A percentile compares a stretch with the other conserved stretches of the same genome.
Evolutionary conservation across 2,113 vertebrate genomes (phyloP).

Genomic region (Dipodomys spectabilis): DNA sequence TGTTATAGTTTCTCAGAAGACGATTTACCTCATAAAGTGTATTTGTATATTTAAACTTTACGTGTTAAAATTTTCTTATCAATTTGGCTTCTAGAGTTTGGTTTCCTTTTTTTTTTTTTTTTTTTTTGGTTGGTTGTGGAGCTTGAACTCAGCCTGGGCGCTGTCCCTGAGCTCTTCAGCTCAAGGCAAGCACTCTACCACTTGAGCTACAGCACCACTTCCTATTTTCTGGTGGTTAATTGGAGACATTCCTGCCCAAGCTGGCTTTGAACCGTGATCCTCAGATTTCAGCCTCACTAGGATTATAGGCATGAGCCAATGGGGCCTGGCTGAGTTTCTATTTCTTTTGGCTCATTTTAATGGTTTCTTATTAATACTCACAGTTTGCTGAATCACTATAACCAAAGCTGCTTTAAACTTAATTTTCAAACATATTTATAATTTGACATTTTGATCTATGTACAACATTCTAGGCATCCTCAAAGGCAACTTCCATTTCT

Average conservation of each 20-base stretch:
- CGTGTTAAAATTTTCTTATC: conserved; percentile 8
- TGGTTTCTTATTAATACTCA: not conserved
- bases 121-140: no score
- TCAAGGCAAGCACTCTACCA: no score
- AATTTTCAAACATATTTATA: not conserved
- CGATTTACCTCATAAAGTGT: not conserved
- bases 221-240: no score
- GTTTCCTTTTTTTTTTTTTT: no score
- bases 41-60: conserved; percentile 33
- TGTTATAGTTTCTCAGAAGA: not conserved
- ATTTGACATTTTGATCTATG: not conserved
- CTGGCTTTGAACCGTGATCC: no score
- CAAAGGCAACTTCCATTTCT: not conserved
- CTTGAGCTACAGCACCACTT: no score
- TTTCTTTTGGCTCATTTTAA: conserved; percentile 35
- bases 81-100: not conserved
- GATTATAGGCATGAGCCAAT: no score
- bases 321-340: not conserved
- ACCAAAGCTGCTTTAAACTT: conserved; percentile 11
- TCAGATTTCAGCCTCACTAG: no score
- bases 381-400: not conserved
- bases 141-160: no score
- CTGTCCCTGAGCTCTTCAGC: no score
- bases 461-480: not conserved
- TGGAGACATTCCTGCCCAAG: no score